A percentile compares a stretch with the other conserved stretches of the same genome.
phyloP scores from a whole-genome alignment of 2,888 invertebrate genomes.

The Lepidocyrtinus sp. region DNA sequence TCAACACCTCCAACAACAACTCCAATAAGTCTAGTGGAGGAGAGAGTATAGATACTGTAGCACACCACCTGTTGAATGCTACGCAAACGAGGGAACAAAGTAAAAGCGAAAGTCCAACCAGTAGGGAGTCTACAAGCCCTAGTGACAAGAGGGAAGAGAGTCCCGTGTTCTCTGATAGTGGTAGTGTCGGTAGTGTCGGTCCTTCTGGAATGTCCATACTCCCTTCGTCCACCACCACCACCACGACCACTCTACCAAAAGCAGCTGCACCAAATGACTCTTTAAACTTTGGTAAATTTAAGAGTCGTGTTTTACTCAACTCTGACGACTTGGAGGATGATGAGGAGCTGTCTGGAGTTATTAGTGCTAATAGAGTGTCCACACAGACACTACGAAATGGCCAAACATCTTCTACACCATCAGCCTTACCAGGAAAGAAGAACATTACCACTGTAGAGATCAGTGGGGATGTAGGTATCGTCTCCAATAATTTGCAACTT shows the following conservation, averaged over 20 bases:
- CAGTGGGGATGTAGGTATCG: constrained; percentile 66
- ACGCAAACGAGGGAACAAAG: constrained; percentile 35
- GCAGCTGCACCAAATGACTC: not conserved
- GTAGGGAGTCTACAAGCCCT: constrained; percentile 1
- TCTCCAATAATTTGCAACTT: constrained; percentile 45
- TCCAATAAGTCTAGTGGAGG: too few relatives aligned
- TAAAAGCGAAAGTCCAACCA: constrained; percentile 23
- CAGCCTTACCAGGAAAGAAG: constrained; percentile 38
- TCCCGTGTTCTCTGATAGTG: constrained; percentile 38
- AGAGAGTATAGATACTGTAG: constrained; percentile 18
- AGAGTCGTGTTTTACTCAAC: constrained; percentile 59
- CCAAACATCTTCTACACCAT: not conserved
- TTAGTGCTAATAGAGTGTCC: constrained; percentile 19
- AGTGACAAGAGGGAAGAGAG: constrained; percentile 25
- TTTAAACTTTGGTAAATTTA: constrained; percentile 52
- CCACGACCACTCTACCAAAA: constrained; percentile 29
- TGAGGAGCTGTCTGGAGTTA: constrained; percentile 42
- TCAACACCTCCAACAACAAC: too few relatives aligned
- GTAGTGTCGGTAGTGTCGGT: constrained; percentile 16
- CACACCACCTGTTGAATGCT: constrained; percentile 57
- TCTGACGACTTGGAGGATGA: constrained; percentile 58
- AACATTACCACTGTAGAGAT: constrained; percentile 66
- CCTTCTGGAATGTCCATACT: constrained; percentile 55
- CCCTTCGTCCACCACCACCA: constrained; percentile 54
- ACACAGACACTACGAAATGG: not conserved